Evolutionary conservation across 64 coral and sea anemone genomes (phyloP).

Genomic region (Pocillopora verrucosa): DNA sequence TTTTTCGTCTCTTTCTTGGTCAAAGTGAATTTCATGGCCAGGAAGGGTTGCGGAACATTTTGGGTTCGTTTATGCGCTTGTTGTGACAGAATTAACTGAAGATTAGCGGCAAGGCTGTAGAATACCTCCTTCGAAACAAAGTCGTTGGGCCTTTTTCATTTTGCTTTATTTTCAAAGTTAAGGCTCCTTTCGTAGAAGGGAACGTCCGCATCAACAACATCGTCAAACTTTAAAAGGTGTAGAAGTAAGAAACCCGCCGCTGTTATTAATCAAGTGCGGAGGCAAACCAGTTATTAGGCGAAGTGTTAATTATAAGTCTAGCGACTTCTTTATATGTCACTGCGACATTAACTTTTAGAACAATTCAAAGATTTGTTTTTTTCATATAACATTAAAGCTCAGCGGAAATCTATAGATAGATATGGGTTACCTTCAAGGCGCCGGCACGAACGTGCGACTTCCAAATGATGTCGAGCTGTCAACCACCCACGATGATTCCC

Average conservation of each 20-base stretch:
- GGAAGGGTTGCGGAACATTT: neutral
- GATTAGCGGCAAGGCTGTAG: neutral
- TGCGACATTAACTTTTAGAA: neutral
- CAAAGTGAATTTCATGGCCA: neutral
- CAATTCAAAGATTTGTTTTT: neutral
- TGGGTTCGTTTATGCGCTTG: neutral
- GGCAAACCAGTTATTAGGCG: neutral
- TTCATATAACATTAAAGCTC: slow-evolving; percentile 9
- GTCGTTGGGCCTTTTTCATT: slow-evolving; percentile 1
- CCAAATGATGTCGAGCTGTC: neutral
- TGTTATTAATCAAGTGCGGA: neutral
- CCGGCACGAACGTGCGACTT: neutral
- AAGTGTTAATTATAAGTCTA: neutral
- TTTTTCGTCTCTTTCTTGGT: slow-evolving; percentile 26
- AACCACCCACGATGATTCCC: too few relatives aligned
- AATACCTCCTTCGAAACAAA: neutral
- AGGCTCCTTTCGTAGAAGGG: neutral
- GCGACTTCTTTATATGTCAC: slow-evolving; percentile 1
- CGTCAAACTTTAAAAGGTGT: neutral
- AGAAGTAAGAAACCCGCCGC: neutral
- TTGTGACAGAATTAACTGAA: neutral
- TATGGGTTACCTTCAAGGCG: neutral
- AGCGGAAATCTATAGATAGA: neutral
- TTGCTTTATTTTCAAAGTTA: neutral
- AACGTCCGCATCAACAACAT: neutral